phyloP scores from a whole-genome alignment of 2,797 vertebrate species.

The Rallus crepitans region DNA sequence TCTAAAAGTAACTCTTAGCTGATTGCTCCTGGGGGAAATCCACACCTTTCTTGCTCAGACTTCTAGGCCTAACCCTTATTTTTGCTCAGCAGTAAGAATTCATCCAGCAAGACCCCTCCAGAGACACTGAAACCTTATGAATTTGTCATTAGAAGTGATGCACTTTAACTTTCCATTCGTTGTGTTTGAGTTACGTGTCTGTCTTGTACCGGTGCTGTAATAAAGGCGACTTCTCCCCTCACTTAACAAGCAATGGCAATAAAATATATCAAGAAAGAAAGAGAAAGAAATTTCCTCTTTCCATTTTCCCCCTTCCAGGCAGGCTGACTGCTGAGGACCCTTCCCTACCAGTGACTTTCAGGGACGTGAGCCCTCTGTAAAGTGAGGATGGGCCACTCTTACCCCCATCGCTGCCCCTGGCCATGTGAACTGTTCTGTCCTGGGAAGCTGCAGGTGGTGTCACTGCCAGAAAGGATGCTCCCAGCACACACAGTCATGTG shows the following conservation, averaged over 20 bases:
- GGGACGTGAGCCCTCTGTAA: neutral
- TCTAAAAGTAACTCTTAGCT: neutral
- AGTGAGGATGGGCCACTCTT: neutral
- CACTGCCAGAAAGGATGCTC: neutral
- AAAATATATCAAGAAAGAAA: conserved; percentile 43
- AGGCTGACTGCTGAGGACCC: neutral
- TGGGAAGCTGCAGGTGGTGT: neutral
- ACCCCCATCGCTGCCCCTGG: neutral
- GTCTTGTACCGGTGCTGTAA: neutral
- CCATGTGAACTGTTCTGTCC: neutral
- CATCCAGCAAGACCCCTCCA: conserved; percentile 20
- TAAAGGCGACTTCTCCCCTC: conserved; percentile 8
- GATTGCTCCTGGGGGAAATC: neutral
- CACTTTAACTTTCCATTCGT: neutral
- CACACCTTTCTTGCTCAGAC: fast-evolving
- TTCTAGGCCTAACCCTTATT: neutral
- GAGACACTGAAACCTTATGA: neutral
- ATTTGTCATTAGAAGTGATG: neutral
- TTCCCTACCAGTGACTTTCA: neutral
- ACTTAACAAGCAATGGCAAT: neutral
- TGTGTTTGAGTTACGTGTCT: neutral
- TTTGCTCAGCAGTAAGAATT: conserved; percentile 30
- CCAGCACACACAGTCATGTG: neutral
- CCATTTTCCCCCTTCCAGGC: neutral
- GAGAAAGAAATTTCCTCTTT: conserved; percentile 11